Evolutionary conservation across 2,113 vertebrate genomes (phyloP), one percentile per base, ranked within the genome.

Genomic region (Antidorcas marsupialis): DNA sequence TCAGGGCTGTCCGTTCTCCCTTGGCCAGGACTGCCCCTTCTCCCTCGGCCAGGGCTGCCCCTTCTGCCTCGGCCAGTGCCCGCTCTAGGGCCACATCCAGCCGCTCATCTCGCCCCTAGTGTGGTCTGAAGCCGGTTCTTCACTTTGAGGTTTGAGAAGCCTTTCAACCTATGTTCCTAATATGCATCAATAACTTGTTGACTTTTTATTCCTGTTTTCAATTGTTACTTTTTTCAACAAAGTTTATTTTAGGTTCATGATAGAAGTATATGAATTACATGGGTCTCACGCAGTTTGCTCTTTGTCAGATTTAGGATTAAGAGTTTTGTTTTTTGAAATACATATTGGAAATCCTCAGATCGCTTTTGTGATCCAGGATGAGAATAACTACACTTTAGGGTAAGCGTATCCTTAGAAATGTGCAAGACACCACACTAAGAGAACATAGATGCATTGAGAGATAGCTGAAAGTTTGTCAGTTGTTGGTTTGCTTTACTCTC

Each of bases 181-280:
- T 86, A 52, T 12, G 15, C 17, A 11, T 21, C 10, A 76, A 45
- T 76, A 89, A 64, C 11, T 76, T 62, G 21, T 62, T 82, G 27
- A 36, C 21, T 17, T n/a, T 15, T 79, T 55, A 50, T 53, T 59
- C 60, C 53, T 30, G 2, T 47, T 92, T 74, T 85, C 11, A 60
- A 60, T 28, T 14, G 12, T 60, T 60, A 30, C 0, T 28, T 11
- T 10, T 95, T 86, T 76, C 27, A 62, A 85, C 13, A 89, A 64
- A 47, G 33, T 94, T 96, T n/a, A 30, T n/a, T 91, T 91, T 76
- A 45, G 19, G 28, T 84, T 79, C 25, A 93, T 19, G 91, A 88
- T 83, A 14, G 83, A 90, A 39, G 60, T 74, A 28, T 71, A 15
- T 52, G 23, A 82, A 74, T 84, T 15, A 23, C 2, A 15, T 28